phyloP scores from a whole-genome alignment of 2,797 vertebrate genomes.

The Tenualosa thibaudeaui region DNA sequence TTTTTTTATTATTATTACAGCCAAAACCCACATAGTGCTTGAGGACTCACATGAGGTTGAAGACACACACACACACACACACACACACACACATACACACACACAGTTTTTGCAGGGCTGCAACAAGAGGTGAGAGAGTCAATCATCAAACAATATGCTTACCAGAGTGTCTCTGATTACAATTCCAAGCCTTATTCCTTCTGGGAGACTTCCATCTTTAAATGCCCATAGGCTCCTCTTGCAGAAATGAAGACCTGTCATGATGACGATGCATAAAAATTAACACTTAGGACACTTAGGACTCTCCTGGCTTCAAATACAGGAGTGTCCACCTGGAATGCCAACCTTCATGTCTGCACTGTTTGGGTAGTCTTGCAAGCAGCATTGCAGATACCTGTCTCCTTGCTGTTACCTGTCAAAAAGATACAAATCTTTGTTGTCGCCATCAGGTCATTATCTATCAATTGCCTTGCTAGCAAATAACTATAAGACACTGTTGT shows the following conservation, averaged over 20 bases:
- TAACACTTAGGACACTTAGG: not conserved
- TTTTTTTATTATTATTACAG: not conserved
- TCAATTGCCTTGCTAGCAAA: not conserved
- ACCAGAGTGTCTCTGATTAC: not conserved
- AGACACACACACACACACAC: not conserved
- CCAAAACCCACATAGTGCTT: constrained; percentile 18
- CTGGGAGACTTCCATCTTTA: not conserved
- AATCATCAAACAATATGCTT: not conserved
- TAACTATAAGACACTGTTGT: not conserved
- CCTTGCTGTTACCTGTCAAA: not conserved
- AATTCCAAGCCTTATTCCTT: not conserved
- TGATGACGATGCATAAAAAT: not conserved
- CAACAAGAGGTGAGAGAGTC: not conserved
- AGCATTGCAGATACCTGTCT: not conserved
- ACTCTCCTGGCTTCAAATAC: not conserved
- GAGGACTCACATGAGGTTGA: not conserved
- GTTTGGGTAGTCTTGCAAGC: not conserved
- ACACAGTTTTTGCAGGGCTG: not conserved
- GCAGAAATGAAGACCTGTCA: not conserved
- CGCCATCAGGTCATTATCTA: not conserved
- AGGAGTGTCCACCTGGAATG: not conserved
- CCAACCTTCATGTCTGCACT: not conserved
- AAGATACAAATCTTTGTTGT: not conserved
- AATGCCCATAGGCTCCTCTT: not conserved
- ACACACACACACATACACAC: not conserved